phyloP scores from a whole-genome alignment of 1,140 invertebrate genomes.

The Brachionus koreanus region DNA sequence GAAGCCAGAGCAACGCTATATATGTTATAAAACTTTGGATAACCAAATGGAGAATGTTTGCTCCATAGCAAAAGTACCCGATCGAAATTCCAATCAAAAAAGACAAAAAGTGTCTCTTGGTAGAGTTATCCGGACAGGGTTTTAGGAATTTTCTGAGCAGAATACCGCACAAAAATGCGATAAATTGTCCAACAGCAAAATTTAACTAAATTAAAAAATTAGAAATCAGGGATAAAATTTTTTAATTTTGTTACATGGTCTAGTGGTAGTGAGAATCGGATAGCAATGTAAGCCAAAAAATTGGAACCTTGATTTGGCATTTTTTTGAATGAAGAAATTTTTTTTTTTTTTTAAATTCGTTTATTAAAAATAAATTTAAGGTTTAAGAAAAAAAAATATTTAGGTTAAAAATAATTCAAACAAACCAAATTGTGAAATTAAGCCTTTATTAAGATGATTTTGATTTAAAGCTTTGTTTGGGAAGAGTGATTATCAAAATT shows the following conservation, averaged over 20 bases:
- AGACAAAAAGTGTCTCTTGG: not conserved
- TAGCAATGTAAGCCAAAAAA: not conserved
- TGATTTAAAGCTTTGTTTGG: slow-evolving; percentile 33
- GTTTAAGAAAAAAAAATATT: not conserved
- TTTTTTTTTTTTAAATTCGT: not conserved
- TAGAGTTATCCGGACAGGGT: not conserved
- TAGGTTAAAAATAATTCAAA: slow-evolving; percentile 3
- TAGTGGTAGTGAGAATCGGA: not conserved
- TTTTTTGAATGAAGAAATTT: not conserved
- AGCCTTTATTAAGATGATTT: not conserved
- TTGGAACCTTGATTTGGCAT: not conserved
- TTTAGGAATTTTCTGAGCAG: not conserved
- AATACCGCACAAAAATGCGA: not conserved
- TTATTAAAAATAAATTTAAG: not conserved
- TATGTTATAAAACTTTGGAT: not conserved
- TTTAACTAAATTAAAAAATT: not conserved
- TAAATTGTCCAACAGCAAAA: not conserved
- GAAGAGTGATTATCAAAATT: slow-evolving; percentile 2
- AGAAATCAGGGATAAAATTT: not conserved
- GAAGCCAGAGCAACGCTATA: not conserved
- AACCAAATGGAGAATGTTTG: slow-evolving; percentile 10
- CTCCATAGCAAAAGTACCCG: slow-evolving; percentile 5
- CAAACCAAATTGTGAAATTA: slow-evolving; percentile 9
- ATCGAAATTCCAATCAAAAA: slow-evolving; percentile 5
- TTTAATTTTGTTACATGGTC: not conserved